These are phyloP conservation scores for Sander vitreus DNA, from an alignment of 2,113 vertebrate genomes.

Conservation along the genomic window DNA sequence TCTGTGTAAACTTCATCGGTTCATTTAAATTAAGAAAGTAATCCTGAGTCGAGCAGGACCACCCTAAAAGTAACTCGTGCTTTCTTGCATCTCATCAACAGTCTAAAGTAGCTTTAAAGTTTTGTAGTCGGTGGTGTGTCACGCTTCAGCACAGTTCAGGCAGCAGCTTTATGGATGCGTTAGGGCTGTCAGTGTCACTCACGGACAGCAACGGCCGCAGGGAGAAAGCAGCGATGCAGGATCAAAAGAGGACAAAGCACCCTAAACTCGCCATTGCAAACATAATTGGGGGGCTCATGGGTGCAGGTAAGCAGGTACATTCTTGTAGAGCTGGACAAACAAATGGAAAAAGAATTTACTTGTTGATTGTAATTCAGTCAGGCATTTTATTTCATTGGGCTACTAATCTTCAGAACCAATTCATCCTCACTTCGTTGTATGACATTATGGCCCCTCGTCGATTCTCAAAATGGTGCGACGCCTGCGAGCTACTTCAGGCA, in stretches of 20 bases:
- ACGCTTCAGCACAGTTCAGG: slow-evolving; percentile 40
- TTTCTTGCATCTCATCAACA: slow-evolving; percentile 45
- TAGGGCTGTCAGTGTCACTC: slow-evolving; percentile 36
- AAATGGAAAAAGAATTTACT: slow-evolving; percentile 21
- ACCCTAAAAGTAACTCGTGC: not conserved
- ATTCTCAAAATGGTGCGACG: not conserved
- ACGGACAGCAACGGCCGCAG: slow-evolving; percentile 14
- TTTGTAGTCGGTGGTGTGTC: slow-evolving; percentile 38
- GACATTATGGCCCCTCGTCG: slow-evolving; percentile 10
- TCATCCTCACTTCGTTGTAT: slow-evolving; percentile 28
- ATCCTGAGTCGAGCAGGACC: slow-evolving; percentile 2
- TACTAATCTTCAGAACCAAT: slow-evolving; percentile 27
- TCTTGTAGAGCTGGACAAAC: not conserved
- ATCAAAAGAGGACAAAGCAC: slow-evolving; percentile 50
- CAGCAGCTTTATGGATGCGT: slow-evolving; percentile 43
- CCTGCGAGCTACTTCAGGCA: no score
- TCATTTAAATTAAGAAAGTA: not conserved
- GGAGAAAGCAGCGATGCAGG: slow-evolving; percentile 40
- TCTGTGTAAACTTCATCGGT: not conserved
- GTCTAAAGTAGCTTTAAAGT: slow-evolving; percentile 37
- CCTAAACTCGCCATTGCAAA: slow-evolving; percentile 42
- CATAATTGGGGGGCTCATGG: slow-evolving; percentile 26
- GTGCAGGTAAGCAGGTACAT: slow-evolving; percentile 31
- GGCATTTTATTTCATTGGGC: slow-evolving; percentile 15
- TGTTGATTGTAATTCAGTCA: slow-evolving; percentile 11